Evolutionary conservation across 2,797 vertebrate species (phyloP).

Genomic region (Margarornis squamiger): DNA sequence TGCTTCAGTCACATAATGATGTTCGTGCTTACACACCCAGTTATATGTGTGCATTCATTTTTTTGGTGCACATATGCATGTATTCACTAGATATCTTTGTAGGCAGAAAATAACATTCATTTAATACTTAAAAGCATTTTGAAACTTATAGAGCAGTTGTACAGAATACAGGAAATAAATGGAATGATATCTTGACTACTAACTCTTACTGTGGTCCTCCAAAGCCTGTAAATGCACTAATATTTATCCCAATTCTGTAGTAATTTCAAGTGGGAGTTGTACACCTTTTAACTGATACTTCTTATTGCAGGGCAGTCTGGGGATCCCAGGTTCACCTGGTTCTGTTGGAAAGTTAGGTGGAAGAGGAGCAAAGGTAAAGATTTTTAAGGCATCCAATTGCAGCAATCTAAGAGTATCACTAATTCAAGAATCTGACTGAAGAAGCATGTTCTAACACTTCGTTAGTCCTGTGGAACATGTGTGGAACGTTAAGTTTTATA

Average conservation of each 20-base stretch:
- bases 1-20: background rate
- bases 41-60: background rate
- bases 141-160: background rate
- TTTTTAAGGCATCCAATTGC: background rate
- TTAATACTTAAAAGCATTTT: background rate
- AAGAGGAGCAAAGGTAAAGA: conserved; percentile 82
- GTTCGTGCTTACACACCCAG: background rate
- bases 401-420: background rate
- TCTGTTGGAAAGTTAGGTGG: conserved; percentile 74
- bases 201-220: background rate
- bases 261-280: background rate
- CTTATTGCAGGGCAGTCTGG: conserved; percentile 76
- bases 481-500: background rate
- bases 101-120: background rate
- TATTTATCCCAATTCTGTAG: background rate
- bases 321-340: conserved; percentile 74
- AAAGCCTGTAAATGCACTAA: background rate
- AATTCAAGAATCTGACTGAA: background rate
- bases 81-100: background rate
- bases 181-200: background rate
- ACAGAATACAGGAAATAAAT: background rate
- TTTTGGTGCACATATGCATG: background rate
- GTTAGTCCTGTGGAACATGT: background rate
- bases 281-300: background rate
- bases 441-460: background rate